Base-by-base conservation (phyloP, 2,888 invertebrate species). In the Selenia dentaria region DNA sequence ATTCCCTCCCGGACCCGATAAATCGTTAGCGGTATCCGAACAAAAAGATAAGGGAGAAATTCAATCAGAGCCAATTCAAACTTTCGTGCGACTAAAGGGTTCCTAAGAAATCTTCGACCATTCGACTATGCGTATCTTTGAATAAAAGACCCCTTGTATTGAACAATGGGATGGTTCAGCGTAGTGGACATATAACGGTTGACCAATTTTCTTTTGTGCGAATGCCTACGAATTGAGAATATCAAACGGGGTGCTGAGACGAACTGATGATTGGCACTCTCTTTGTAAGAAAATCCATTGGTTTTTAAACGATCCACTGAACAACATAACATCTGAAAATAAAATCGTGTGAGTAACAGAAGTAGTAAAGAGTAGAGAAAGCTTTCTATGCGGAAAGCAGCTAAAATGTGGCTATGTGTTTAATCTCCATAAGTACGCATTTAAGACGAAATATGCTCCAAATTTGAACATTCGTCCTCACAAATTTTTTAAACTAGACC, bases 121-220 rank as follows among this genome's bases (percentile, higher is more conserved):
- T 36, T 27, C 40, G 32, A 43, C 42, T 42, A 31, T 78, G 78
- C 75, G 76, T 79, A 83, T 83, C 81, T 48, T 48, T 78, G 74
- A 75, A 78, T 74, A 82, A 74, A 77, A 70, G 66, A 80, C 79
- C 82, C 79, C 79, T 81, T 74, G 73, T 72, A 72, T 75, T 80
- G 82, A 81, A 89, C 88, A 89, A 88, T 87, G 67, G 80, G 72
- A 73, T 70, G 75, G 74, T 73, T 75, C 82, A 76, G 71, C 75
- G 74, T 83, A 80, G 77, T 85, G 85, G 85, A 81, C 86, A 83
- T 80, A 79, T 80, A 83, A 87, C 87, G 87, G 81, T 86, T 87
- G 83, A 88, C 86, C 88, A 88, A 84, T 85, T 89, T 83, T 80
- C 88, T 85, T 87, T 87, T 87, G 85, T 89, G 75, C 70, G 67